phyloP scores from a whole-genome alignment of 2,888 invertebrate genomes.

The Scrobipalpa costella region DNA sequence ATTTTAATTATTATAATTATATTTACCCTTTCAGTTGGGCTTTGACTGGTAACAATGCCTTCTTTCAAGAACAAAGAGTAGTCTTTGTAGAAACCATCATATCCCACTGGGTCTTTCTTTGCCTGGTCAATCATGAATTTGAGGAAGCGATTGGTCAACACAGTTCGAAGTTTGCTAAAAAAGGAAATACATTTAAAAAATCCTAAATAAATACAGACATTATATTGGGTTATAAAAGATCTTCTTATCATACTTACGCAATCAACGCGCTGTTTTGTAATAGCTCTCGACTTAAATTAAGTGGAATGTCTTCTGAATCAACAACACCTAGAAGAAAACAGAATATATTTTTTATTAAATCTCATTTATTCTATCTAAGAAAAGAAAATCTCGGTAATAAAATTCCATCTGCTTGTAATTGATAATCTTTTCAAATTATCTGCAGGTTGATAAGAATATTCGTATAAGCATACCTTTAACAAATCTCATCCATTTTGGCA shows the following conservation, averaged over 20 bases:
- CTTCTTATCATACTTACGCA: conserved; percentile 74
- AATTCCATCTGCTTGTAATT: too few relatives aligned
- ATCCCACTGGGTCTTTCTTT: conserved; percentile 90
- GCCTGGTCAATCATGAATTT: conserved; percentile 93
- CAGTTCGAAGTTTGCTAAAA: conserved; percentile 88
- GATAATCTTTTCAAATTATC: too few relatives aligned
- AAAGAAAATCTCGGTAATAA: too few relatives aligned
- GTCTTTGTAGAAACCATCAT: conserved; percentile 93
- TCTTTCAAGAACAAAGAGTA: conserved; percentile 97
- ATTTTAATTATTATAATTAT: background rate
- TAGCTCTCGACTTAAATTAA: conserved; percentile 97
- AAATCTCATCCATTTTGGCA: conserved; percentile 97
- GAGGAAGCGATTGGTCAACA: conserved; percentile 90
- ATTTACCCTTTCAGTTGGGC: conserved; percentile 89
- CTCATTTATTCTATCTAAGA: too few relatives aligned
- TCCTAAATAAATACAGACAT: background rate
- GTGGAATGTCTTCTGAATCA: conserved; percentile 98
- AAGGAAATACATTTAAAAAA: background rate
- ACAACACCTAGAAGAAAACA: conserved; percentile 87
- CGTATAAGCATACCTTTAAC: conserved; percentile 86
- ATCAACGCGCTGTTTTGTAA: conserved; percentile 96
- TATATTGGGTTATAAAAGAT: background rate
- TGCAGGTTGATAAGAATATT: too few relatives aligned
- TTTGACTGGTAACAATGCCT: conserved; percentile 93
- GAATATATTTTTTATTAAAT: conserved; percentile 8